Evolutionary conservation across 1,140 invertebrate species (phyloP).

Genomic region (Triops longicaudatus): DNA sequence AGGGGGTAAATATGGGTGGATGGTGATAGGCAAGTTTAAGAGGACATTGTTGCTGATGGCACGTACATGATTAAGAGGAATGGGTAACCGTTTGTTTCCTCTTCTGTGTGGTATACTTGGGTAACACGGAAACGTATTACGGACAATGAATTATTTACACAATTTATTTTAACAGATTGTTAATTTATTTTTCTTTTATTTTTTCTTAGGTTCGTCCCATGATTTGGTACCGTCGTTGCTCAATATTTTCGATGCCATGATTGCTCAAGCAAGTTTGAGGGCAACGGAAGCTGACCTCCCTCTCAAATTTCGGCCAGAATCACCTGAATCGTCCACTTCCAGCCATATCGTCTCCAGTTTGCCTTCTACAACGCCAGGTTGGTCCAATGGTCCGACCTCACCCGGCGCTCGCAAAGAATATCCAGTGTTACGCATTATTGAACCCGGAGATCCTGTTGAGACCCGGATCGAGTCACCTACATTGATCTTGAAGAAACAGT

Average conservation of each 20-base stretch:
- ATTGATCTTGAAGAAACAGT: not conserved
- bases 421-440: slow-evolving; percentile 25
- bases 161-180: slow-evolving; percentile 2
- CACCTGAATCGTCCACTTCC: slow-evolving; percentile 25
- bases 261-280: slow-evolving; percentile 38
- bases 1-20: not conserved
- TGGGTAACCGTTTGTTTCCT: not conserved
- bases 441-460: slow-evolving; percentile 26
- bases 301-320: slow-evolving; percentile 17
- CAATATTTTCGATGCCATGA: slow-evolving; percentile 56
- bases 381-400: not conserved
- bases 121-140: not conserved
- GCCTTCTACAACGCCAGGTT: slow-evolving; percentile 24
- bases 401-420: not conserved
- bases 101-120: not conserved
- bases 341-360: slow-evolving; percentile 14
- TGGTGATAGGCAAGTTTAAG: slow-evolving; percentile 12
- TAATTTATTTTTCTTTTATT: slow-evolving; percentile 35
- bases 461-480: slow-evolving; percentile 1
- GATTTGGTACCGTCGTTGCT: slow-evolving; percentile 56
- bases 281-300: slow-evolving; percentile 26
- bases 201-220: slow-evolving; percentile 49
- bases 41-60: not conserved
- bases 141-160: not conserved
- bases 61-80: not conserved